Conservation (phyloP, 2,888 invertebrate genomes). For the Microctonus hyperodae region DNA sequence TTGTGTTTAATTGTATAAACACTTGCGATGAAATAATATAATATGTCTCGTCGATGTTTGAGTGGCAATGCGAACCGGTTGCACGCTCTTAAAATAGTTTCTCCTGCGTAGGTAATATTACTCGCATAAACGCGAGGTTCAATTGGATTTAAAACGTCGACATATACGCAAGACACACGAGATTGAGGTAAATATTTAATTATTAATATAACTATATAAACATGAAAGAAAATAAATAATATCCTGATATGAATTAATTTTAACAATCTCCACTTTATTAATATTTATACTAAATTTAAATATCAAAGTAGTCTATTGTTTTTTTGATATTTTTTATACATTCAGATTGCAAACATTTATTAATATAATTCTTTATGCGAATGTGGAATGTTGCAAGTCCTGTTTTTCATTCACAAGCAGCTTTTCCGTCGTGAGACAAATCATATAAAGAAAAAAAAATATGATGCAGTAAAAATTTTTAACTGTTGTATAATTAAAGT, state of each 20-base stretch:
- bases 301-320: too few species aligned
- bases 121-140: constrained; percentile 27
- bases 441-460: too few species aligned
- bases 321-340: background rate
- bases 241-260: background rate
- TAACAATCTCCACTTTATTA: background rate
- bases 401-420: background rate
- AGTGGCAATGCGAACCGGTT: constrained; percentile 50
- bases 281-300: too few species aligned
- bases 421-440: too few species aligned
- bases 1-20: constrained; percentile 3
- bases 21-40: constrained; percentile 18
- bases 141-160: constrained; percentile 33
- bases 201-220: constrained; percentile 4
- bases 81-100: constrained; percentile 53
- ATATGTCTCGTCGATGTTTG: constrained; percentile 40
- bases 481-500: too few species aligned
- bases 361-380: background rate
- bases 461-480: too few species aligned
- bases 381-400: background rate
- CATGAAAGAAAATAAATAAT: background rate
- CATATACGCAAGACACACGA: constrained; percentile 5
- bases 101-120: constrained; percentile 44
- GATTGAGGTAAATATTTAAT: constrained; percentile 8
- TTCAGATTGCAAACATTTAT: too few species aligned